Percentiles rank a stretch among this genome's conserved stretches.
Conservation (phyloP, 2,888 invertebrate species). For the Agonopterix arenella region DNA sequence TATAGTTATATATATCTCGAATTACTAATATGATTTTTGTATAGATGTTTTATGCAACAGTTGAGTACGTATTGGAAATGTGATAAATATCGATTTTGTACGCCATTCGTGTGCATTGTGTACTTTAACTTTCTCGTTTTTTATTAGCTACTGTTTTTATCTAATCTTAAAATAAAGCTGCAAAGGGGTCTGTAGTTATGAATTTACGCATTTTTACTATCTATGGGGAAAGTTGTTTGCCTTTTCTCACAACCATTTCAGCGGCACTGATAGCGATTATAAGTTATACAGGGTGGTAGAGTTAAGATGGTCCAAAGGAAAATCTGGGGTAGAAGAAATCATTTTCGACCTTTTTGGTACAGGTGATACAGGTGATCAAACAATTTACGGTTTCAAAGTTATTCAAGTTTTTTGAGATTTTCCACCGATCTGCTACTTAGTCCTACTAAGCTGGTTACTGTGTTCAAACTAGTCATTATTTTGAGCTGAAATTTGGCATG, state of each 20-base stretch:
- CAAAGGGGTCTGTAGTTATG: background rate
- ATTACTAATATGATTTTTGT: conserved; percentile 35
- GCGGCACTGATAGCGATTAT: too few species aligned
- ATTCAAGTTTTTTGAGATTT: too few species aligned
- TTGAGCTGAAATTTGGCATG: too few species aligned
- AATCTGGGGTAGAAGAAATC: too few species aligned
- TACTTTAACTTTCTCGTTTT: conserved; percentile 3
- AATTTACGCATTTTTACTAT: background rate
- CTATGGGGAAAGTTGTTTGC: background rate
- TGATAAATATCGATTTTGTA: conserved; percentile 34
- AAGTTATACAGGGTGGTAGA: too few species aligned
- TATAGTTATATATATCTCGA: conserved; percentile 41
- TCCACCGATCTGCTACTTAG: too few species aligned
- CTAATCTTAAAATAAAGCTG: background rate
- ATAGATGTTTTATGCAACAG: conserved; percentile 27
- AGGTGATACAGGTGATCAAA: too few species aligned
- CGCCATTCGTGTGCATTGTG: conserved; percentile 13
- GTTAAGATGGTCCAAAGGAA: too few species aligned
- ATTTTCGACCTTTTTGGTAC: too few species aligned
- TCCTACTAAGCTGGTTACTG: too few species aligned
- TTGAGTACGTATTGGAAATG: conserved; percentile 35
- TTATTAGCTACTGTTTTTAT: conserved; percentile 8
- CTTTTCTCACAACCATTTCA: background rate
- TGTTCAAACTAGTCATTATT: too few species aligned
- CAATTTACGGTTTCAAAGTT: too few species aligned